phyloP scores from a whole-genome alignment of 37 sponge, comb jelly and placozoan genomes.

The Tethya wilhelma region DNA sequence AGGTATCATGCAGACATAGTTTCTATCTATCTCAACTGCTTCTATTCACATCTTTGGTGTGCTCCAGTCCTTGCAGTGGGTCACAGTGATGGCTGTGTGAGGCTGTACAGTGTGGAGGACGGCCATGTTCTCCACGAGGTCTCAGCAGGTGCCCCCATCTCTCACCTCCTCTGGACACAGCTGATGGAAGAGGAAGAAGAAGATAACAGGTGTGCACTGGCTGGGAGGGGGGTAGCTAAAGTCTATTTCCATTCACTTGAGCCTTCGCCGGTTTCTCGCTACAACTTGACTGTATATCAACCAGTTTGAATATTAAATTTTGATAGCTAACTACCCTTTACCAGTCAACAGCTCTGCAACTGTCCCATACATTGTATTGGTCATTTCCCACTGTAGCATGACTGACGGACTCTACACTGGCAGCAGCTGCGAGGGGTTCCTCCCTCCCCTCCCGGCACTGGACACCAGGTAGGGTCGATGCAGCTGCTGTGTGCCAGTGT shows the following conservation, averaged over 20 bases:
- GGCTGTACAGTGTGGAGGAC: constrained; percentile 54
- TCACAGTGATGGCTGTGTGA: constrained; percentile 33
- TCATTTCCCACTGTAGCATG: no score
- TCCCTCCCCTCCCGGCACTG: constrained; percentile 52
- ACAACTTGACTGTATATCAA: not conserved
- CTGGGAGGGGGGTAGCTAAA: no score
- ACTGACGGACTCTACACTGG: no score
- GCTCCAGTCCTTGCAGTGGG: constrained; percentile 66
- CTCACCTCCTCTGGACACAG: constrained; percentile 46
- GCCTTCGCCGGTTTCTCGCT: not conserved
- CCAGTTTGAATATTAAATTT: no score
- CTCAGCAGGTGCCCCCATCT: constrained; percentile 21
- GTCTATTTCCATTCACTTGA: not conserved
- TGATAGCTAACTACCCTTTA: not conserved
- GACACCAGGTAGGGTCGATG: constrained; percentile 21
- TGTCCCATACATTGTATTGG: no score
- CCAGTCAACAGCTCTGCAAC: no score
- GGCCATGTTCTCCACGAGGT: constrained; percentile 45
- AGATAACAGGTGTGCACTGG: no score
- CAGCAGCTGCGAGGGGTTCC: no score
- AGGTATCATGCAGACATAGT: constrained; percentile 40
- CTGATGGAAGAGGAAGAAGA: not conserved
- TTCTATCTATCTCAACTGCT: not conserved
- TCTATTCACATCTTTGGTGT: not conserved
- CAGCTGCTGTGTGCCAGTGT: not conserved